Conservation (phyloP, 2,888 invertebrate species). For the Vanessa cardui region DNA sequence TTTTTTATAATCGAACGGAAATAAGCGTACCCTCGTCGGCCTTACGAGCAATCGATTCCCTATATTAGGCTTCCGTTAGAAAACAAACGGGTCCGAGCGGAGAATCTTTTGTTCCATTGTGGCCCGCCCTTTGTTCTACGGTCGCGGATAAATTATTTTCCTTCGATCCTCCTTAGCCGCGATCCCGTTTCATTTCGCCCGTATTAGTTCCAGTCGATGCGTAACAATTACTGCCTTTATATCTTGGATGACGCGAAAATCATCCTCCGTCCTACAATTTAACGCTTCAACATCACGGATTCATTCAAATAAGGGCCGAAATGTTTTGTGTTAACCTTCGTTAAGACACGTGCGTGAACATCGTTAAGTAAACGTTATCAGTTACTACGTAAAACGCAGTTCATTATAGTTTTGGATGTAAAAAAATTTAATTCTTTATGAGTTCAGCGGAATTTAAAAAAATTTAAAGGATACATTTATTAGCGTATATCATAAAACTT, state of each 20-base stretch:
- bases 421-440: slow-evolving; percentile 48
- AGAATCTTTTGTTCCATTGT: slow-evolving; percentile 78
- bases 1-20: slow-evolving; percentile 60
- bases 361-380: background rate
- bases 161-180: slow-evolving; percentile 76
- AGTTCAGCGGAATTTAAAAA: slow-evolving; percentile 52
- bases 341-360: background rate
- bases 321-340: slow-evolving; percentile 1
- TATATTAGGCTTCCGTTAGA: slow-evolving; percentile 77
- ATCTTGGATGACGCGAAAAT: slow-evolving; percentile 80
- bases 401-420: slow-evolving; percentile 38
- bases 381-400: slow-evolving; percentile 31
- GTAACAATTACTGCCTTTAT: slow-evolving; percentile 81
- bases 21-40: slow-evolving; percentile 60
- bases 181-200: slow-evolving; percentile 80
- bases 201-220: slow-evolving; percentile 81
- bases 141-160: slow-evolving; percentile 80
- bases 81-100: slow-evolving; percentile 71
- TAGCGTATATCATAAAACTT: slow-evolving; percentile 68
- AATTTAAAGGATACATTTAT: slow-evolving; percentile 64
- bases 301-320: slow-evolving; percentile 61
- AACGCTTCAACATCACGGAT: slow-evolving; percentile 72
- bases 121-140: slow-evolving; percentile 74
- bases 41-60: slow-evolving; percentile 75
- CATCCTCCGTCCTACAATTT: slow-evolving; percentile 77